A percentile compares a stretch with the other conserved stretches of the same genome.
phyloP scores from a whole-genome alignment of 2,797 vertebrate genomes.

The Petrocephalus sullivani region DNA sequence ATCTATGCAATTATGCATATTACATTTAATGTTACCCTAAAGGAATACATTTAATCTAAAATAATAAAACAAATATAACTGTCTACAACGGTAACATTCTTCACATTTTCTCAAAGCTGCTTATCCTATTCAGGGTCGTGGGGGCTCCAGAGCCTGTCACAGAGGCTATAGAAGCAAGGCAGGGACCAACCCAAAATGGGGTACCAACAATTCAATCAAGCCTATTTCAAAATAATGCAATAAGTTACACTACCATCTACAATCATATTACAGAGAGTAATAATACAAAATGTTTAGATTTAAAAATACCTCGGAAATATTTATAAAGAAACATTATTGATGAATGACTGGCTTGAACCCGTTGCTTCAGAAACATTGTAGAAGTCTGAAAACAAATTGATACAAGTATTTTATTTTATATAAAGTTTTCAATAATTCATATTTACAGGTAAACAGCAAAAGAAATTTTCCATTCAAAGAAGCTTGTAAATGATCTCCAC shows the following conservation, averaged over 20 bases:
- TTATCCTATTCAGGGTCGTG: too few relatives aligned
- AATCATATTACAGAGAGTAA: background rate
- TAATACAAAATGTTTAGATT: background rate
- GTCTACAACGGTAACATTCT: background rate
- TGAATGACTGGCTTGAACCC: conserved; percentile 11
- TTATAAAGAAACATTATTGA: background rate
- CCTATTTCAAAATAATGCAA: background rate
- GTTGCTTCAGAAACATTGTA: conserved; percentile 34
- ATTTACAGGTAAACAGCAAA: background rate
- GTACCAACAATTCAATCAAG: background rate
- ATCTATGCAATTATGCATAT: background rate
- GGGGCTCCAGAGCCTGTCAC: too few relatives aligned
- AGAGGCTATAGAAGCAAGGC: too few relatives aligned
- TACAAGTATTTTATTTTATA: background rate
- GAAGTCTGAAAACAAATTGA: conserved; percentile 33
- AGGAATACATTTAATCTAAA: background rate
- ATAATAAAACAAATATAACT: background rate
- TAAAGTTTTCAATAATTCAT: background rate
- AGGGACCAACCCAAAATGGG: too few relatives aligned
- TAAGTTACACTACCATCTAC: background rate
- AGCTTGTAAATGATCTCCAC: background rate
- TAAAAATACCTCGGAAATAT: background rate
- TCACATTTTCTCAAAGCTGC: background rate
- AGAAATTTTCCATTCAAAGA: background rate
- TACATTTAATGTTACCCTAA: background rate